Conservation (phyloP, 2,797 vertebrate species). For the Anableps anableps region DNA sequence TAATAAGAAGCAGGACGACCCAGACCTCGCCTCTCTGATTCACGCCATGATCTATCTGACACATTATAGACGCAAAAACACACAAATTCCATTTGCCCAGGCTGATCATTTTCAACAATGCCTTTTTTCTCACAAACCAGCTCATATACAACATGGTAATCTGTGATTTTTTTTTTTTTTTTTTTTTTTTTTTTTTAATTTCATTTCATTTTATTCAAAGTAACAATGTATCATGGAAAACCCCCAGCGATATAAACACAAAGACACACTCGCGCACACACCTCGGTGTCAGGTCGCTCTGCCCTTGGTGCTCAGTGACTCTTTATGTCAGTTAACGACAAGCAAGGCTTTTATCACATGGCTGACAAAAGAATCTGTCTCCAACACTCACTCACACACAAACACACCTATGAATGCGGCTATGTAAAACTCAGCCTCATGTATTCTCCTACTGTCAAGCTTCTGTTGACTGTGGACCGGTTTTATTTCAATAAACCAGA, state of each 20-base stretch:
- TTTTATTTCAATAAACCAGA: constrained; percentile 27
- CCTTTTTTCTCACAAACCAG: constrained; percentile 19
- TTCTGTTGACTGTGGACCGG: background rate
- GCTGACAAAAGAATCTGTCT: constrained; percentile 56
- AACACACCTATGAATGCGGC: constrained; percentile 1
- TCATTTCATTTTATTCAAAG: constrained; percentile 27
- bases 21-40: constrained; percentile 78
- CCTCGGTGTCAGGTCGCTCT: constrained; percentile 78
- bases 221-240: constrained; percentile 55
- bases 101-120: constrained; percentile 40
- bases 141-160: constrained; percentile 40
- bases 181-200: constrained; percentile 22
- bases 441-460: constrained; percentile 9
- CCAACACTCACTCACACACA: constrained; percentile 25
- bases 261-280: constrained; percentile 51
- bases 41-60: constrained; percentile 70
- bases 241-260: constrained; percentile 50
- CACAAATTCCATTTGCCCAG: constrained; percentile 10
- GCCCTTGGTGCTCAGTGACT: constrained; percentile 75
- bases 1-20: constrained; percentile 63
- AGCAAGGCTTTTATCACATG: constrained; percentile 69
- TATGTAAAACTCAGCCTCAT: background rate
- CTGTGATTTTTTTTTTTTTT: constrained; percentile 33
- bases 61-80: constrained; percentile 40
- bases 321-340: constrained; percentile 77